A percentile compares a stretch with the other conserved stretches of the same genome.
phyloP scores from a whole-genome alignment of 2,797 vertebrate genomes.

The Poeciliopsis presidionis region DNA sequence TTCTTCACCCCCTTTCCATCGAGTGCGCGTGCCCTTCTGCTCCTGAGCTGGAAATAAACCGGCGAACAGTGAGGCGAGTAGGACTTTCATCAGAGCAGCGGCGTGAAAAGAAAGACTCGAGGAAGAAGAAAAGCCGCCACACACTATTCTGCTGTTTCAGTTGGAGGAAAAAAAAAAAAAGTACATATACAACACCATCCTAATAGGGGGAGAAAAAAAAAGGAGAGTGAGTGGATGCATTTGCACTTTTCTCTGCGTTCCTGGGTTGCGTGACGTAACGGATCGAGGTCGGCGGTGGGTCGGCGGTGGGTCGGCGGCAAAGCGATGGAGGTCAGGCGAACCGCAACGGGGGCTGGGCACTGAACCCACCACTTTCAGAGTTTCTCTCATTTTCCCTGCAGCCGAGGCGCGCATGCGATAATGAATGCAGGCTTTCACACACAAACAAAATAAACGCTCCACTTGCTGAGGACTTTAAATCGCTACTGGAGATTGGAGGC shows the following conservation, averaged over 20 bases:
- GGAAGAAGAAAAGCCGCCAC: not conserved
- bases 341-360: not conserved
- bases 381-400: slow-evolving; percentile 7
- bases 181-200: not conserved
- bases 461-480: slow-evolving; percentile 12
- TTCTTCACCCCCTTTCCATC: not conserved
- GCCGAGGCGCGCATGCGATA: not conserved
- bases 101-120: slow-evolving; percentile 21
- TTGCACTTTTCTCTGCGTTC: slow-evolving; percentile 14
- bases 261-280: slow-evolving; percentile 38
- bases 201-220: not conserved
- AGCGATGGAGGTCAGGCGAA: slow-evolving; percentile 41
- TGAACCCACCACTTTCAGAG: not conserved
- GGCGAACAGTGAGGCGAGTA: slow-evolving; percentile 1
- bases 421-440: slow-evolving; percentile 9
- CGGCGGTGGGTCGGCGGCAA: not conserved
- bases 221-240: not conserved
- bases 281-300: slow-evolving; percentile 32
- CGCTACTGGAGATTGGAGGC: slow-evolving; percentile 26
- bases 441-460: slow-evolving; percentile 21
- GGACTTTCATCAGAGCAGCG: slow-evolving; percentile 50
- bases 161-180: not conserved
- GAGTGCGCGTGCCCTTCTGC: slow-evolving; percentile 45
- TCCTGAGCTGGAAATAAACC: slow-evolving; percentile 59
- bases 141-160: not conserved